Evolutionary conservation across 1,140 invertebrate genomes (phyloP).

Genomic region (Papilio machaon): DNA sequence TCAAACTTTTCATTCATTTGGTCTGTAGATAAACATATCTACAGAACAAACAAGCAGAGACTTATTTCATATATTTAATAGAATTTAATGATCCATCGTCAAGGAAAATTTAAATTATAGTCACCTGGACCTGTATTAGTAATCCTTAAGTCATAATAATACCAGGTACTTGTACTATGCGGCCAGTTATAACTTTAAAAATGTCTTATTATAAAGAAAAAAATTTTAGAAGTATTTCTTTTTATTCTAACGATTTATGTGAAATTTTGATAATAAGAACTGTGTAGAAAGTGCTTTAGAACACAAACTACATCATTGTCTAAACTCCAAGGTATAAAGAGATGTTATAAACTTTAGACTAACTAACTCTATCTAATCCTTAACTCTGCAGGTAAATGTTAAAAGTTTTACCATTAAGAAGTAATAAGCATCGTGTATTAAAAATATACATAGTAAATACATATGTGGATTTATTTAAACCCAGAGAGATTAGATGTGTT

Average conservation of each 20-base stretch:
- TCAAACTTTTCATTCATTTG: too few species aligned
- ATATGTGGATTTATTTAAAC: neutral
- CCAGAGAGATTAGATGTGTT: neutral
- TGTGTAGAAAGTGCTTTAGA: neutral
- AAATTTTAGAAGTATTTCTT: neutral
- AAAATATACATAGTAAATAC: neutral
- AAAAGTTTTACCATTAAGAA: neutral
- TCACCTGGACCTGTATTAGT: neutral
- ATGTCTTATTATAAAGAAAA: neutral
- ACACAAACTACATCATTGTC: neutral
- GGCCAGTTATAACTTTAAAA: neutral
- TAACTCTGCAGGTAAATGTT: neutral
- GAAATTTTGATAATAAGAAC: neutral
- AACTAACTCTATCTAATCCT: conserved; percentile 4
- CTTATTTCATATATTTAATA: neutral
- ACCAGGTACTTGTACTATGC: neutral
- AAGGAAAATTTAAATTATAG: conserved; percentile 11
- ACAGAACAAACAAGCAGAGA: neutral
- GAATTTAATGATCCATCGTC: conserved; percentile 5
- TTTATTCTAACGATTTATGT: neutral
- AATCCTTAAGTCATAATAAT: neutral
- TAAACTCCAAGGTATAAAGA: neutral
- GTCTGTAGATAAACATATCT: too few species aligned
- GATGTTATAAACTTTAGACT: neutral
- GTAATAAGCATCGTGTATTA: neutral